These are phyloP conservation scores for Scaptomyza hsui DNA, from an alignment of 1,140 invertebrate genomes.

Conservation along the genomic window DNA sequence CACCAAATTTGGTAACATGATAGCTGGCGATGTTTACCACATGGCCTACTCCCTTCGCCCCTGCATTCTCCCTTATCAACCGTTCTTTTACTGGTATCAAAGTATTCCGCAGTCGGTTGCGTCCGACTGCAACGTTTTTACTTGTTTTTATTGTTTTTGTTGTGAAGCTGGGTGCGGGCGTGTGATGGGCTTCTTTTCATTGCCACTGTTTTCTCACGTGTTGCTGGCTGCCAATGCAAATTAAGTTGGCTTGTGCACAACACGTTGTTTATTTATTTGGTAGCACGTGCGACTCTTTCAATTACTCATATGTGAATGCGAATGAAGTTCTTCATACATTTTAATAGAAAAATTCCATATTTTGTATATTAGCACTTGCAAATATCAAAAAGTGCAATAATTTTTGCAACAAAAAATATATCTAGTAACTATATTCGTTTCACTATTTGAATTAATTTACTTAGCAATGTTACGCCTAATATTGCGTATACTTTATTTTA, in stretches of 20 bases:
- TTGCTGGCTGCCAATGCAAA: slow-evolving; percentile 61
- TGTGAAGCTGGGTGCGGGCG: slow-evolving; percentile 3
- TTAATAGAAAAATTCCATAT: slow-evolving; percentile 8
- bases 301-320: slow-evolving; percentile 28
- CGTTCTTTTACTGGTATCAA: no score
- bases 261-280: slow-evolving; percentile 69
- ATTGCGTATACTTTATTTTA: slow-evolving; percentile 19
- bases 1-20: no score
- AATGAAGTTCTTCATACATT: not conserved
- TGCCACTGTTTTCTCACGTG: slow-evolving; percentile 72
- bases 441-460: not conserved
- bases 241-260: slow-evolving; percentile 47
- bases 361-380: slow-evolving; percentile 28
- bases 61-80: no score
- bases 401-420: no score
- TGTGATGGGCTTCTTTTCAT: slow-evolving; percentile 34
- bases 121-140: no score
- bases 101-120: no score
- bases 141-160: slow-evolving; percentile 27
- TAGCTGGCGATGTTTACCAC: no score
- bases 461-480: slow-evolving; percentile 10
- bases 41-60: no score
- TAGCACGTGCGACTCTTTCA: slow-evolving; percentile 63
- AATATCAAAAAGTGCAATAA: no score
- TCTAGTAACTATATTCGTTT: no score